Evolutionary conservation across 2,113 vertebrate genomes (phyloP).

Genomic region (Uropsilus gracilis): DNA sequence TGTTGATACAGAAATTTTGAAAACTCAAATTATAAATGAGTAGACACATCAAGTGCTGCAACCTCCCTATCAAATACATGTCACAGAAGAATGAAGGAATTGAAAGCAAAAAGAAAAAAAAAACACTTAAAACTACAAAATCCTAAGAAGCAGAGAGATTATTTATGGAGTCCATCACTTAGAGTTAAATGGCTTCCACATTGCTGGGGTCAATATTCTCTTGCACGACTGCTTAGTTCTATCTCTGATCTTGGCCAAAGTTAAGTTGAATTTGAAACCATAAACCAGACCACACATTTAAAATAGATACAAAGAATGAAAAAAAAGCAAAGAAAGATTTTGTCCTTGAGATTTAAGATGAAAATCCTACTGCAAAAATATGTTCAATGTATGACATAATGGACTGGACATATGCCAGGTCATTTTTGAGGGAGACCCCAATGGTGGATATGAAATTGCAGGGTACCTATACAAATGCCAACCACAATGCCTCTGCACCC

Average conservation of each 20-base stretch:
- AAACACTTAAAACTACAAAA: constrained; percentile 30
- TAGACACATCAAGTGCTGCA: not conserved
- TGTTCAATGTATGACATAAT: constrained; percentile 15
- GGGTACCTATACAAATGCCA: constrained; percentile 11
- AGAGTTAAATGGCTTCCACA: constrained; percentile 49
- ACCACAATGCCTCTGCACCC: not conserved
- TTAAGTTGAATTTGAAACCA: constrained; percentile 62
- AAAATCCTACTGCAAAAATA: constrained; percentile 20
- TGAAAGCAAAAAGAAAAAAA: constrained; percentile 35
- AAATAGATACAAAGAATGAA: constrained; percentile 44
- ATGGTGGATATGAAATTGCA: not conserved
- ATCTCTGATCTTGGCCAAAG: constrained; percentile 24
- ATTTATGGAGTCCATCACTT: constrained; percentile 38
- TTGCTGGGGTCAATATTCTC: constrained; percentile 7
- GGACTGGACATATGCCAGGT: not conserved
- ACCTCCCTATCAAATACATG: not conserved
- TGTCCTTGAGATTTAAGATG: constrained; percentile 48
- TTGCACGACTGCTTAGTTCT: constrained; percentile 3
- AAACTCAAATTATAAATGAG: constrained; percentile 36
- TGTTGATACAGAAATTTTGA: constrained; percentile 21
- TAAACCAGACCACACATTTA: constrained; percentile 52
- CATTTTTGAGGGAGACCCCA: not conserved
- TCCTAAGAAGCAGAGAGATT: not conserved
- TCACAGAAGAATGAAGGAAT: not conserved
- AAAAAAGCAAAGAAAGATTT: constrained; percentile 11